Conservation (phyloP, 35 echinoderm and acorn worm species). For the Stichopus chloronotus region DNA sequence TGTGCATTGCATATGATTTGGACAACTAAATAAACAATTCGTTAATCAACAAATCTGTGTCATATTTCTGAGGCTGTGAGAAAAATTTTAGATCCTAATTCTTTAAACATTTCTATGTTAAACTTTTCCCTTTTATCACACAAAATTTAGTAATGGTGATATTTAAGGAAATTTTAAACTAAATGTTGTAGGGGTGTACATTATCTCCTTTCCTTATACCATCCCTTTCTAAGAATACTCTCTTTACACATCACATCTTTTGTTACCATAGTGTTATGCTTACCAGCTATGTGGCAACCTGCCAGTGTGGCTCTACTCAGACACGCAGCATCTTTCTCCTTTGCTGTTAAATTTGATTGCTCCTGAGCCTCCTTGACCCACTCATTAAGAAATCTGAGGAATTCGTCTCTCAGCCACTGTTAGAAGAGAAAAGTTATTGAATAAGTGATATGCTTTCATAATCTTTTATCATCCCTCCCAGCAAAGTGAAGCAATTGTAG, state of each 20-base stretch:
- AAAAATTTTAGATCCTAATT: not conserved
- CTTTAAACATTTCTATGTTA: too few relatives aligned
- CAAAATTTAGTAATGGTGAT: not conserved
- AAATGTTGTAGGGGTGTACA: too few relatives aligned
- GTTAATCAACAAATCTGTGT: not conserved
- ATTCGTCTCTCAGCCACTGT: slow-evolving; percentile 68
- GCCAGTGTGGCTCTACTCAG: slow-evolving; percentile 66
- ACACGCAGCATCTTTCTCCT: slow-evolving; percentile 41
- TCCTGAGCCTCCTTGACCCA: slow-evolving; percentile 38
- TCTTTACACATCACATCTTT: not conserved
- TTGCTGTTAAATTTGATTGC: not conserved
- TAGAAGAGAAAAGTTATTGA: not conserved
- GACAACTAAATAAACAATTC: not conserved
- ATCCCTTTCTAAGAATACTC: not conserved
- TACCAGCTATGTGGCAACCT: slow-evolving; percentile 64
- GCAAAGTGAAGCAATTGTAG: too few relatives aligned
- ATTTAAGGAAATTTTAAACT: too few relatives aligned
- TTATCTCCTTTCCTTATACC: not conserved
- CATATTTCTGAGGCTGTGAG: not conserved
- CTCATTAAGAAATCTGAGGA: slow-evolving; percentile 60
- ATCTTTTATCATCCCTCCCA: too few relatives aligned
- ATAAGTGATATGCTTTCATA: too few relatives aligned
- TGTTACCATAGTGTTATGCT: not conserved
- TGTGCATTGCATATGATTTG: not conserved
- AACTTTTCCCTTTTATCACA: not conserved